These are phyloP conservation scores for Acanthaster planci DNA, from an alignment of 35 echinoderm and acorn worm genomes.

Conservation along the genomic window DNA sequence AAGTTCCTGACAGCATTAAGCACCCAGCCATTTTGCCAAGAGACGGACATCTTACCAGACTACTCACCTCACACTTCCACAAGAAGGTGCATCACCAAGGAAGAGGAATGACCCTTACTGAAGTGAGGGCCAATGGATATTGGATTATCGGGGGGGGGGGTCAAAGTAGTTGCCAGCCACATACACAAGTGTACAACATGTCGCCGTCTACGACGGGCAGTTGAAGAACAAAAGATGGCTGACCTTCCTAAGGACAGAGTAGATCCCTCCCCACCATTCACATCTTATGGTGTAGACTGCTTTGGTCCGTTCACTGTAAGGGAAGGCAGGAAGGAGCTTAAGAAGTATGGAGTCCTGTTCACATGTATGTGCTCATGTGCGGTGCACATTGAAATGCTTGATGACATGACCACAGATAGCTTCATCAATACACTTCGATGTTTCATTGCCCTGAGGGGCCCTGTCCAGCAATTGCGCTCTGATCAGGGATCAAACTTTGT, in stretches of 20 bases:
- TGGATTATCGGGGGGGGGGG: constrained; percentile 64
- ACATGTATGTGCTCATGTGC: no score
- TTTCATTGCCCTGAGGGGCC: constrained; percentile 57
- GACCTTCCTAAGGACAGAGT: constrained; percentile 50
- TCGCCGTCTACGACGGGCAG: constrained; percentile 31
- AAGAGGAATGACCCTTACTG: constrained; percentile 53
- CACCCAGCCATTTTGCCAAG: no score
- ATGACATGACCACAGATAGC: constrained; percentile 54
- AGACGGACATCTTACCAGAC: constrained; percentile 40
- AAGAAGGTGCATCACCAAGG: constrained; percentile 45
- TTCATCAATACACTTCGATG: constrained; percentile 50
- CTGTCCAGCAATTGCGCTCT: constrained; percentile 30
- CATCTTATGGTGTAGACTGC: constrained; percentile 54
- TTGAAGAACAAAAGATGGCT: constrained; percentile 63
- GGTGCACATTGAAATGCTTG: no score
- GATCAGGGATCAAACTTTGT: constrained; percentile 66
- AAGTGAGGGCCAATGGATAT: constrained; percentile 44
- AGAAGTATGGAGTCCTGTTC: constrained; percentile 66
- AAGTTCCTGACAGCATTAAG: constrained; percentile 44
- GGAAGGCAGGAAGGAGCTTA: constrained; percentile 58
- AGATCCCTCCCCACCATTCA: constrained; percentile 67
- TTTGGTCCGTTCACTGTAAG: constrained; percentile 67
- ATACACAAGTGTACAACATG: constrained; percentile 66
- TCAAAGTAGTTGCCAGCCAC: no score
- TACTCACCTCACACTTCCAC: constrained; percentile 61